Evolutionary conservation across 2,113 vertebrate species (phyloP).

Genomic region (Dissostichus mawsoni): DNA sequence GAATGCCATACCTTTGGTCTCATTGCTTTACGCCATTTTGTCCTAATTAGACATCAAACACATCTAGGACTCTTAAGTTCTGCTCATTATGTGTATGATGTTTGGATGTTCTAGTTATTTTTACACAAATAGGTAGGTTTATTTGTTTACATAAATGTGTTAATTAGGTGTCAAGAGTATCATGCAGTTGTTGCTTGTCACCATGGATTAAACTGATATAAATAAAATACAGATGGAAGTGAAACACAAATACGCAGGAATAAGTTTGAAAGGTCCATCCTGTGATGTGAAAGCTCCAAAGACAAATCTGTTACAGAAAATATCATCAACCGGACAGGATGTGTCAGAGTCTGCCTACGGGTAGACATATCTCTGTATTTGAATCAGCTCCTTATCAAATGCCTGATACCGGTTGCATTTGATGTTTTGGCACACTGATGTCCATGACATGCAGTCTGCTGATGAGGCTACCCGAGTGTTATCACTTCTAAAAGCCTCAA

Average conservation of each 20-base stretch:
- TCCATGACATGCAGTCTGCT: constrained; percentile 33
- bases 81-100: background rate
- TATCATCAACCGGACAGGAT: constrained; percentile 28
- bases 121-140: background rate
- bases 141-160: background rate
- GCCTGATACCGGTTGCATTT: constrained; percentile 42
- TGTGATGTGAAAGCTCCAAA: constrained; percentile 45
- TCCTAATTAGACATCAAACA: background rate
- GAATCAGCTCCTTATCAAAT: constrained; percentile 52
- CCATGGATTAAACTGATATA: background rate
- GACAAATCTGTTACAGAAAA: constrained; percentile 36
- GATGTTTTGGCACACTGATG: constrained; percentile 26
- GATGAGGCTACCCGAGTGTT: constrained; percentile 37
- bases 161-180: background rate
- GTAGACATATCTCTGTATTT: constrained; percentile 27
- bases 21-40: background rate
- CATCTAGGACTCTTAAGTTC: background rate
- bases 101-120: background rate
- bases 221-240: constrained; percentile 14
- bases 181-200: background rate
- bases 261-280: constrained; percentile 10
- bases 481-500: constrained; percentile 42
- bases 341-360: constrained; percentile 27
- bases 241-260: background rate
- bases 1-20: too few relatives aligned